Percentiles rank a stretch among this genome's conserved stretches.
phyloP scores from a whole-genome alignment of 1,140 invertebrate species.

The Anthonomus grandis region DNA sequence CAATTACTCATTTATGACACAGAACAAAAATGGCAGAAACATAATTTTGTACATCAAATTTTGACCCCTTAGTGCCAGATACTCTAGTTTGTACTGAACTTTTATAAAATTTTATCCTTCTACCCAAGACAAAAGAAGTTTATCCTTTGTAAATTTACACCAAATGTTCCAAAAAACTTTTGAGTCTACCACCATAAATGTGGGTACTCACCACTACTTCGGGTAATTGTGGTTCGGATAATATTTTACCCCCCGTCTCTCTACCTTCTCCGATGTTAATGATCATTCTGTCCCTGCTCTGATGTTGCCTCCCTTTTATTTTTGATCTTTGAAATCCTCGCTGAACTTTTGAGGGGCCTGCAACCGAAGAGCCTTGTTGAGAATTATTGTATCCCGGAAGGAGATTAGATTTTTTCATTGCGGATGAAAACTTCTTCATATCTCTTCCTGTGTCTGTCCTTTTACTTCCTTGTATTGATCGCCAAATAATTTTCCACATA shows the following conservation, averaged over 20 bases:
- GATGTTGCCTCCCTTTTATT: neutral
- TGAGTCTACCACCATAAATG: neutral
- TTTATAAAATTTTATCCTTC: neutral
- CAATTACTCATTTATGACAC: neutral
- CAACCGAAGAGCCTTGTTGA: neutral
- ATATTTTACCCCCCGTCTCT: neutral
- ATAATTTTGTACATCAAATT: neutral
- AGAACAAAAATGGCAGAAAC: neutral
- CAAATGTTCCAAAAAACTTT: neutral
- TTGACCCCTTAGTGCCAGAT: neutral
- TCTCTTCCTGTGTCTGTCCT: neutral
- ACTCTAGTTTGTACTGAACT: neutral
- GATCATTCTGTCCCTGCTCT: neutral
- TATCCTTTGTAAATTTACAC: neutral
- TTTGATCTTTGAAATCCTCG: neutral
- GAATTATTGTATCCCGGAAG: neutral
- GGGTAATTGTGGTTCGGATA: neutral
- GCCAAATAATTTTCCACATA: neutral
- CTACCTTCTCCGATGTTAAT: neutral
- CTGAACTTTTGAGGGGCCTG: too few species aligned
- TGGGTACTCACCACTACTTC: neutral
- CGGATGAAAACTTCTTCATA: neutral
- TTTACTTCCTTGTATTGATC: neutral
- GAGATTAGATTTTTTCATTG: too few species aligned
- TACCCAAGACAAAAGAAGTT: neutral